These are phyloP conservation scores for Imbricaverruca yamaguchii DNA, from an alignment of 2,888 invertebrate genomes.

Conservation along the genomic window DNA sequence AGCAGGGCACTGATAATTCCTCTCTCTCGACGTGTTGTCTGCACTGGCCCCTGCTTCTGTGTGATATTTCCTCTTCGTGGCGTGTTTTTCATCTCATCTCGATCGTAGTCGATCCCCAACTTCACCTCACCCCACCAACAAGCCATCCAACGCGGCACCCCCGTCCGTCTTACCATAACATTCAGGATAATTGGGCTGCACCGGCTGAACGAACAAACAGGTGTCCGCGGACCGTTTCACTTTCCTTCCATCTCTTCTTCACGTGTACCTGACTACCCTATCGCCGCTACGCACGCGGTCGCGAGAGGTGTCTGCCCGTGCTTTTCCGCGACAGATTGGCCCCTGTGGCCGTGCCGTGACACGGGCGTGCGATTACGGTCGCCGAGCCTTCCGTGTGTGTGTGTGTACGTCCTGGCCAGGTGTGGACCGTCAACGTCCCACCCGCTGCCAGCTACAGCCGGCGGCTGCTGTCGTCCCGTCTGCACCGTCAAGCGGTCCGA, in stretches of 20 bases:
- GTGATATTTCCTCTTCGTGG: neutral
- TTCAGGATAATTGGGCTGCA: neutral
- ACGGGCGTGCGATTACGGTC: slow-evolving; percentile 12
- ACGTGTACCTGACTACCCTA: neutral
- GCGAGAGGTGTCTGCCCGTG: neutral
- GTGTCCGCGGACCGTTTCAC: neutral
- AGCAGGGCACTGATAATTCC: no score
- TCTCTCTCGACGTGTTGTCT: no score
- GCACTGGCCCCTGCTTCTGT: no score
- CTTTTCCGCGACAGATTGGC: neutral
- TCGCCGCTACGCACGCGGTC: neutral
- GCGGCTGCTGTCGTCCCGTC: no score
- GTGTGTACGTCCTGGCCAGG: neutral
- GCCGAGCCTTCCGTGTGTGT: slow-evolving; percentile 9
- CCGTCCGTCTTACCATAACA: neutral
- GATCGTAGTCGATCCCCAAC: neutral
- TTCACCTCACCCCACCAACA: neutral
- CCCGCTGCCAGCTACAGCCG: no score
- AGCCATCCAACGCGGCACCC: neutral
- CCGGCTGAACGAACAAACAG: slow-evolving; percentile 1
- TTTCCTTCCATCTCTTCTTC: neutral
- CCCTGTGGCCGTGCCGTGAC: neutral
- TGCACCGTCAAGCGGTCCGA: no score
- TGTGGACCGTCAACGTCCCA: neutral
- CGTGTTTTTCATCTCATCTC: neutral